Percentiles rank a stretch among this genome's conserved stretches.
Evolutionary conservation across 2,888 invertebrate species (phyloP).

Genomic region (Graphium colonna): DNA sequence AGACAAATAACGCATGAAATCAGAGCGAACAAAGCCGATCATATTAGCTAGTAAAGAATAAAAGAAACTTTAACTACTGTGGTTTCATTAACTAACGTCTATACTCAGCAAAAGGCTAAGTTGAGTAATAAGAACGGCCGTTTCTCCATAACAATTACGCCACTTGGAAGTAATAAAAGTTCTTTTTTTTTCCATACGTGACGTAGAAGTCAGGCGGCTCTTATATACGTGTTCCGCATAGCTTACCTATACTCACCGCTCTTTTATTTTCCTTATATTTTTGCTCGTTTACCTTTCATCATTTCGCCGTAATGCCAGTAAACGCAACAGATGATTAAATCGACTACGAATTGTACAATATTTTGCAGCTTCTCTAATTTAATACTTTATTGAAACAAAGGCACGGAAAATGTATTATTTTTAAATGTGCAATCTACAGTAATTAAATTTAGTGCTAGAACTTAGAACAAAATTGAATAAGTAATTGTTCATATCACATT

Average conservation of each 20-base stretch:
- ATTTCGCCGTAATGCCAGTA: slow-evolving; percentile 10
- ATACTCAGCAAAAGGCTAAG: slow-evolving; percentile 48
- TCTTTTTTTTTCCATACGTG: slow-evolving; percentile 69
- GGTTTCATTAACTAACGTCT: slow-evolving; percentile 43
- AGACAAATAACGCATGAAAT: too few relatives aligned
- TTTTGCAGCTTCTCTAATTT: too few relatives aligned
- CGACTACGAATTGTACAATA: too few relatives aligned
- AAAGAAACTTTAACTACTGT: slow-evolving; percentile 34
- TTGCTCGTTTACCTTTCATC: slow-evolving; percentile 26
- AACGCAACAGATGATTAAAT: slow-evolving; percentile 15
- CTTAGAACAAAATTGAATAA: too few relatives aligned
- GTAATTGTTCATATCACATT: too few relatives aligned
- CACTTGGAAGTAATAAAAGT: slow-evolving; percentile 72
- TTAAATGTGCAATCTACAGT: too few relatives aligned
- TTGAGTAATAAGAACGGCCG: slow-evolving; percentile 63
- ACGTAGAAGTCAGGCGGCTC: slow-evolving; percentile 63
- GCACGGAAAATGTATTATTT: too few relatives aligned
- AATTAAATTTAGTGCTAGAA: too few relatives aligned
- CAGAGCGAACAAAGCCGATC: too few relatives aligned
- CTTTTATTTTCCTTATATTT: slow-evolving; percentile 48
- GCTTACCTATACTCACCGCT: slow-evolving; percentile 44
- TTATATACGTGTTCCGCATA: slow-evolving; percentile 64
- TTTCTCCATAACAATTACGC: slow-evolving; percentile 72
- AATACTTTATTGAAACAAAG: too few relatives aligned
- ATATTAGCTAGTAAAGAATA: slow-evolving; percentile 23